These are phyloP conservation scores for Riptortus pedestris DNA, from an alignment of 1,140 invertebrate species.

Conservation along the genomic window DNA sequence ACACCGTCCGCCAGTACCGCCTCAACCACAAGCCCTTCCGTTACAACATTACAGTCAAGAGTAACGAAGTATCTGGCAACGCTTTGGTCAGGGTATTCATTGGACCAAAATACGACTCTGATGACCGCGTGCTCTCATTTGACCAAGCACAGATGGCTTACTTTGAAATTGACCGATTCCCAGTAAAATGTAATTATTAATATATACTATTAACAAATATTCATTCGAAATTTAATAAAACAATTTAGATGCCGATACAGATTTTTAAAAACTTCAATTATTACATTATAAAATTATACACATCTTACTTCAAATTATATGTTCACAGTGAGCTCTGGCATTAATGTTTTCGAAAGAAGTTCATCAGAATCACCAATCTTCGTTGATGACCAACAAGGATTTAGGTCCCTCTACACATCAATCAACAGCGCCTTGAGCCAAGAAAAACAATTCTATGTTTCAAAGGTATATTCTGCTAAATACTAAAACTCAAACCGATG, in stretches of 20 bases:
- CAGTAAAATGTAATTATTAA: slow-evolving; percentile 29
- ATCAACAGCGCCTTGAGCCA: slow-evolving; percentile 16
- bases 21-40: slow-evolving; percentile 52
- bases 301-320: too few relatives aligned
- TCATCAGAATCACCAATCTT: slow-evolving; percentile 19
- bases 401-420: slow-evolving; percentile 13
- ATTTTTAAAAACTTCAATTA: too few relatives aligned
- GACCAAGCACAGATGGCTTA: slow-evolving; percentile 31
- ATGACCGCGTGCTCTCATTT: slow-evolving; percentile 38
- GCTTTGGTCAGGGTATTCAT: slow-evolving; percentile 53
- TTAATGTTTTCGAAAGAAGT: slow-evolving; percentile 17
- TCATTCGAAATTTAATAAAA: too few relatives aligned
- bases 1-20: slow-evolving; percentile 45
- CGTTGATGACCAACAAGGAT: slow-evolving; percentile 2
- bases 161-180: slow-evolving; percentile 38
- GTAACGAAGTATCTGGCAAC: slow-evolving; percentile 43
- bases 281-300: too few relatives aligned
- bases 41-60: slow-evolving; percentile 47
- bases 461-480: not conserved
- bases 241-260: too few relatives aligned
- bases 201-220: too few relatives aligned
- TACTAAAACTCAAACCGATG: too few relatives aligned
- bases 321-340: slow-evolving; percentile 12
- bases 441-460: slow-evolving; percentile 17
- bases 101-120: slow-evolving; percentile 54